Evolutionary conservation across 2,888 invertebrate genomes (phyloP), one percentile per base, ranked within the genome.

Genomic region (Hypolimnas misippus): DNA sequence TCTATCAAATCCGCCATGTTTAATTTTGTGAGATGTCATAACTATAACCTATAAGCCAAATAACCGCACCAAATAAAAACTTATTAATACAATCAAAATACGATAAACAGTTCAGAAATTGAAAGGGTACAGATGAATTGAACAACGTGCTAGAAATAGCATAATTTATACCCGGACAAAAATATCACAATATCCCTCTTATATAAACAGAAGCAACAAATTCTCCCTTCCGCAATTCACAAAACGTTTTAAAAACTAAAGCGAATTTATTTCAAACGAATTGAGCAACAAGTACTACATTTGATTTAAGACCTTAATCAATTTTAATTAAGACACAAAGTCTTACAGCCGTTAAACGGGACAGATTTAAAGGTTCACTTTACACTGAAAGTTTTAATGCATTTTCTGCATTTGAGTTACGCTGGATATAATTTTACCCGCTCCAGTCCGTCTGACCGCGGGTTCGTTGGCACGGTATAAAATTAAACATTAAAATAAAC

Each of bases 401-500:
- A 70, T 71, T 75, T 73, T 71, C 66, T 70, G 72, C 69, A 71
- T 72, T 65, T 63, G 66, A 58, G 70, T 72, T 71, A 71, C 66
- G 69, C 71, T 76, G 79, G 75, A 76, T 75, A 79, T 77, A 79
- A 73, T 75, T 73, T 75, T 71, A 72, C 67, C 62, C 68, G 57
- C 62, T 59, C 64, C 65, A 65, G 67, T 12, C 12, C 42, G 42
- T 62, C 62, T 54, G 71, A 53, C 68, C 67, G 60, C 63, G 66
- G 75, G 90, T 84, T 89, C 91, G 83, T 88, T 88, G 91, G 73
- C 89, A 78, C 77, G 75, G 84, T 83, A 82, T 89, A 89, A 87
- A 90, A 87, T 90, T 89, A 90, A 87, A 88, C 90, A 82, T 85
- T 86, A 84, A 87, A 86, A 89, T 83, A 89, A 88, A 90, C 89